These are phyloP conservation scores for Phlogophora meticulosa DNA, from an alignment of 2,888 invertebrate species.

Conservation along the genomic window DNA sequence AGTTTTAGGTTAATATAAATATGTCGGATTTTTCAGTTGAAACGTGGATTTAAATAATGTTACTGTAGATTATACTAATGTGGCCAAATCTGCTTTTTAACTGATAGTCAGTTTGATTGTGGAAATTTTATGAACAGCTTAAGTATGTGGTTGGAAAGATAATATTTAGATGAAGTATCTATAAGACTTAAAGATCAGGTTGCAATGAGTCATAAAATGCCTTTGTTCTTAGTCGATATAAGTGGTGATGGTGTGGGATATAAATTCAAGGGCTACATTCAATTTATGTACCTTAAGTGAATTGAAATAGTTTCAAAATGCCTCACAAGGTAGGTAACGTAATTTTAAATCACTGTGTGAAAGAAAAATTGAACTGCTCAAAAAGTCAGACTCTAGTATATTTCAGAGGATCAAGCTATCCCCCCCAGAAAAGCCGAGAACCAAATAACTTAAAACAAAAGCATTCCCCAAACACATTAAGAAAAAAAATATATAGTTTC, in stretches of 20 bases:
- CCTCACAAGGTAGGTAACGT: not conserved
- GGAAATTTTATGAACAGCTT: slow-evolving; percentile 30
- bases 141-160: slow-evolving; percentile 31
- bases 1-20: slow-evolving; percentile 79
- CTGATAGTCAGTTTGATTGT: slow-evolving; percentile 37
- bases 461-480: slow-evolving; percentile 19
- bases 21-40: slow-evolving; percentile 62
- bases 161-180: slow-evolving; percentile 12
- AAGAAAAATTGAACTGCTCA: not conserved
- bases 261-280: no score
- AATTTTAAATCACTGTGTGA: not conserved
- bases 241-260: not conserved
- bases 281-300: no score
- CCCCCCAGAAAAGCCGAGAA: not conserved
- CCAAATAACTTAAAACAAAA: slow-evolving; percentile 15
- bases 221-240: not conserved
- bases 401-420: not conserved
- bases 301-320: no score
- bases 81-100: slow-evolving; percentile 52
- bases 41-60: slow-evolving; percentile 65
- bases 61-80: slow-evolving; percentile 57
- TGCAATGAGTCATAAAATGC: slow-evolving; percentile 4
- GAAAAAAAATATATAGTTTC: slow-evolving; percentile 44
- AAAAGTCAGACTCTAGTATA: not conserved
- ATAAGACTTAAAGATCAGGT: not conserved